phyloP scores from a whole-genome alignment of 2,888 invertebrate genomes.

The Apotomis turbidana region DNA sequence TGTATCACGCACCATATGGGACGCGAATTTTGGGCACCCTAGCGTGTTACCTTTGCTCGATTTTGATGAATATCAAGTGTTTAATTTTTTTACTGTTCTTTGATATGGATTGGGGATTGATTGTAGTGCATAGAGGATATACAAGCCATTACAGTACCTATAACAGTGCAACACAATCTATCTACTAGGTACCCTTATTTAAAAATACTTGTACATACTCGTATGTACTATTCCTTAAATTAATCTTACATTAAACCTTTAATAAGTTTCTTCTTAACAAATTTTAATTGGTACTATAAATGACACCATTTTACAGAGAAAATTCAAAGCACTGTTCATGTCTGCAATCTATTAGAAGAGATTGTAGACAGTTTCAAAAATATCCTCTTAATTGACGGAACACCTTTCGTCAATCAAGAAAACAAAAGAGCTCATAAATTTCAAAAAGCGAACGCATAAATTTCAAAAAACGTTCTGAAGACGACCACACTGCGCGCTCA shows the following conservation, averaged over 20 bases:
- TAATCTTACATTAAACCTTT: too few species aligned
- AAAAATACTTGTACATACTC: too few species aligned
- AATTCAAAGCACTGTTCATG: background rate
- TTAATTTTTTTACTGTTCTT: background rate
- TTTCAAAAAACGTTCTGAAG: conserved; percentile 69
- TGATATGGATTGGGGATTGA: too few species aligned
- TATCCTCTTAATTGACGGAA: conserved; percentile 1
- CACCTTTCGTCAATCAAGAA: conserved; percentile 41
- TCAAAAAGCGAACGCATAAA: conserved; percentile 52
- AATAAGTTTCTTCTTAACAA: too few species aligned
- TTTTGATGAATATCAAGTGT: conserved; percentile 58
- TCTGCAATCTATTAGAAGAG: background rate
- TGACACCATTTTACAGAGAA: background rate
- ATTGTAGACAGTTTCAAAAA: conserved; percentile 2
- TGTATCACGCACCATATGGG: conserved; percentile 66
- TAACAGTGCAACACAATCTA: too few species aligned
- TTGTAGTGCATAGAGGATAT: too few species aligned
- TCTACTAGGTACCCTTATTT: too few species aligned
- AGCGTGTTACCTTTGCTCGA: conserved; percentile 48
- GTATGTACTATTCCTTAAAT: too few species aligned
- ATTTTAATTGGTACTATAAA: too few species aligned
- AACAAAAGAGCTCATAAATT: conserved; percentile 50
- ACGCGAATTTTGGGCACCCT: conserved; percentile 53
- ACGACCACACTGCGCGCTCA: conserved; percentile 76
- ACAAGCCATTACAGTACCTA: too few species aligned